A percentile compares a stretch with the other conserved stretches of the same genome.
These are phyloP conservation scores for Andrena trimmerana DNA, from an alignment of 2,888 invertebrate genomes.

Conservation along the genomic window DNA sequence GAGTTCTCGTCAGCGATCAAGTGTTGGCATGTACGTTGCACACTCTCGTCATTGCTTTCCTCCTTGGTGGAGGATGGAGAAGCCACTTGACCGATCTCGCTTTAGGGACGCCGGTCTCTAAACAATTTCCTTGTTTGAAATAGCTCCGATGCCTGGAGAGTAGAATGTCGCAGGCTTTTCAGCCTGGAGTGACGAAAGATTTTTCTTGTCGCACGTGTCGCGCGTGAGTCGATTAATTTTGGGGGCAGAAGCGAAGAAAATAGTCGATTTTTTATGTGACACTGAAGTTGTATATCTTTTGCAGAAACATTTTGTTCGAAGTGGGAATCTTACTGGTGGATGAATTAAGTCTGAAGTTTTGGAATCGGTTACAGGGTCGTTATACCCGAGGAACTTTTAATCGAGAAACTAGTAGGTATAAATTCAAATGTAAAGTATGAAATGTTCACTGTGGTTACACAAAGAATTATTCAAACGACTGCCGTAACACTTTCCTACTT, in stretches of 20 bases:
- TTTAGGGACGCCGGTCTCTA: conserved; percentile 42
- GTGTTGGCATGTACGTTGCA: conserved; percentile 54
- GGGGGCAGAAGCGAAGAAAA: background rate
- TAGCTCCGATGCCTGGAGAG: conserved; percentile 23
- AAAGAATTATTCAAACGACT: background rate
- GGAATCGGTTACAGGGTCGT: too few species aligned
- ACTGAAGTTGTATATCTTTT: too few species aligned
- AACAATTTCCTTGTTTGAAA: conserved; percentile 53
- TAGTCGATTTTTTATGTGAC: background rate
- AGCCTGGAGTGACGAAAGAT: background rate
- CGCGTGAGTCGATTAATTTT: background rate
- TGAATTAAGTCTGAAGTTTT: too few species aligned
- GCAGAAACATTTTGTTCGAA: too few species aligned
- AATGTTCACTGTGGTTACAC: background rate
- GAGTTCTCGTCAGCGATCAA: conserved; percentile 57
- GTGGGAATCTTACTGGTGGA: too few species aligned
- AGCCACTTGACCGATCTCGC: conserved; percentile 51
- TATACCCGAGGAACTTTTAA: too few species aligned
- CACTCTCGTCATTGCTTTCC: conserved; percentile 42
- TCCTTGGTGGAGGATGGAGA: conserved; percentile 30
- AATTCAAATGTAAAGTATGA: too few species aligned
- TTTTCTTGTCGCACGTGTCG: too few species aligned
- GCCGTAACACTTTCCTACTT: background rate
- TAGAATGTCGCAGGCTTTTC: conserved; percentile 36
- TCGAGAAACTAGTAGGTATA: too few species aligned